These are phyloP conservation scores for Phalangium opilio DNA, from an alignment of 2,888 invertebrate genomes.

Conservation along the genomic window DNA sequence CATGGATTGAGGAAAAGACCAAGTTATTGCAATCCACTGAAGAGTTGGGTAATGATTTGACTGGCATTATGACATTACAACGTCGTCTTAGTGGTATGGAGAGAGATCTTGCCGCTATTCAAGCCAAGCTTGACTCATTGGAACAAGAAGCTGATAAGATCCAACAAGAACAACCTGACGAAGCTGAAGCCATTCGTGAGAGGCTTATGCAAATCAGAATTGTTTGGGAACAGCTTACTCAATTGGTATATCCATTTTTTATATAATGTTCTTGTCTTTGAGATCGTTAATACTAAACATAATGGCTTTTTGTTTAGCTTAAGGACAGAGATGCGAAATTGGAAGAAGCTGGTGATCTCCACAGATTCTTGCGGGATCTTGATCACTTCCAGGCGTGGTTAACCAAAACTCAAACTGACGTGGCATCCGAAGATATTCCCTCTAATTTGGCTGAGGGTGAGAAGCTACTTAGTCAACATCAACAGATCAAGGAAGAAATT, in stretches of 20 bases:
- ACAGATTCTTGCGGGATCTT: conserved; percentile 91
- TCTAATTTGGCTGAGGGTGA: conserved; percentile 89
- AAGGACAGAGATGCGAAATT: conserved; percentile 95
- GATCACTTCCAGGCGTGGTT: conserved; percentile 99
- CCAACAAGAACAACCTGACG: conserved; percentile 85
- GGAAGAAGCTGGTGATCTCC: conserved; percentile 96
- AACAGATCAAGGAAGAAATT: conserved; percentile 96
- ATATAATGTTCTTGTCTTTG: no score
- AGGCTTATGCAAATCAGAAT: conserved; percentile 77
- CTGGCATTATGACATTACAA: conserved; percentile 86
- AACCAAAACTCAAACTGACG: conserved; percentile 97
- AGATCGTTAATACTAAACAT: not conserved
- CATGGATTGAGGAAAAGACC: conserved; percentile 99
- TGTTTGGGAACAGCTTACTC: conserved; percentile 92
- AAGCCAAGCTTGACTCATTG: conserved; percentile 85
- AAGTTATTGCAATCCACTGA: conserved; percentile 95
- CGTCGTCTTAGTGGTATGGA: conserved; percentile 95
- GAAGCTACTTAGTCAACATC: conserved; percentile 88
- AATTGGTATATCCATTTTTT: conserved; percentile 46
- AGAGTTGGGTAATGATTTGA: conserved; percentile 91
- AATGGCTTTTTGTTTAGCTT: conserved; percentile 39
- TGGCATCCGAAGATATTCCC: conserved; percentile 90
- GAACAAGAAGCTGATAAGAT: conserved; percentile 85
- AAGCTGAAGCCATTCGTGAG: conserved; percentile 75
- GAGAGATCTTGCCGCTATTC: conserved; percentile 93